Conservation (phyloP, 2,797 vertebrate genomes). For the Poeciliopsis paucimaculata region DNA sequence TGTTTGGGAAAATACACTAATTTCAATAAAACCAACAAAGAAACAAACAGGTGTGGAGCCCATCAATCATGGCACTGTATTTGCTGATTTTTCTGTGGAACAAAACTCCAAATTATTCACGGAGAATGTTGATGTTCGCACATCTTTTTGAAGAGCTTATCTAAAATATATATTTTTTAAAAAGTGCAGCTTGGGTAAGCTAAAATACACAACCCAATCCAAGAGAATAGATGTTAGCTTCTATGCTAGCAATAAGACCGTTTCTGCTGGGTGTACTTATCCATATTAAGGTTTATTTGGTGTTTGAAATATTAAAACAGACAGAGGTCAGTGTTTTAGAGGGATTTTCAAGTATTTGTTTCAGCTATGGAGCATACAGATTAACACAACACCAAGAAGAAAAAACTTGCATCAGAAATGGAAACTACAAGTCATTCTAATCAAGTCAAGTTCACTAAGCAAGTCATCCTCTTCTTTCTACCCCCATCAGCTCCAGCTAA, state of each 20-base stretch:
- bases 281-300: background rate
- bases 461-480: background rate
- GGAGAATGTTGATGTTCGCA: too few relatives aligned
- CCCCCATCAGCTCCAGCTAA: background rate
- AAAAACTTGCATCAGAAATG: background rate
- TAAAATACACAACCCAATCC: background rate
- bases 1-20: too few relatives aligned
- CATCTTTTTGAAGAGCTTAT: too few relatives aligned
- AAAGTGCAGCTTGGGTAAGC: too few relatives aligned
- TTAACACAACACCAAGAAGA: background rate
- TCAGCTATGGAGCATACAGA: background rate
- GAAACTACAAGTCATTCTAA: background rate
- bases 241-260: background rate
- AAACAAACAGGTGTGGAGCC: too few relatives aligned
- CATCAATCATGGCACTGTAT: too few relatives aligned
- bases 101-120: too few relatives aligned
- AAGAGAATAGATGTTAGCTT: background rate
- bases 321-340: background rate
- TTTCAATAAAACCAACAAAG: too few relatives aligned
- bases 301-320: background rate
- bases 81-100: too few relatives aligned
- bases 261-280: background rate
- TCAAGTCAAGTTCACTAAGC: too few relatives aligned
- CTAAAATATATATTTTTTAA: too few relatives aligned
- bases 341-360: background rate